Evolutionary conservation across 2,113 vertebrate genomes (phyloP).

Genomic region (Halichoeres trimaculatus): DNA sequence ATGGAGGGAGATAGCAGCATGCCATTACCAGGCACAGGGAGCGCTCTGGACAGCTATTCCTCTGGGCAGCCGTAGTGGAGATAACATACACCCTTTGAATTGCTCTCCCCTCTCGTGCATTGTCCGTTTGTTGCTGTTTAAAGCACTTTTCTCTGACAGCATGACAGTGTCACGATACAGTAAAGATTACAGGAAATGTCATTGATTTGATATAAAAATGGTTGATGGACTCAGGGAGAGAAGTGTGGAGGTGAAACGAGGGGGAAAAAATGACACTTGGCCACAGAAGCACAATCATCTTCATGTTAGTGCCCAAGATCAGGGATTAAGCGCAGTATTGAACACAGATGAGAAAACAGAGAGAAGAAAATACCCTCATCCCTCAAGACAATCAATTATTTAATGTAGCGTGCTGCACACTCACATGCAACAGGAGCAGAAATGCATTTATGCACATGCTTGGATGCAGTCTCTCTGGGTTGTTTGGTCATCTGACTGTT

Average conservation of each 20-base stretch:
- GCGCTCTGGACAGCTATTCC: slow-evolving; percentile 61
- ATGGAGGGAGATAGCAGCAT: slow-evolving; percentile 71
- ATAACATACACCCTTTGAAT: slow-evolving; percentile 16
- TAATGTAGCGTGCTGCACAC: slow-evolving; percentile 43
- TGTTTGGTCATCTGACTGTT: not conserved
- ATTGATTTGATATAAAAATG: slow-evolving; percentile 13
- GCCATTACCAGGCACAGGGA: slow-evolving; percentile 70
- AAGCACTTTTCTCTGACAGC: slow-evolving; percentile 37
- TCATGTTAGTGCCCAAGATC: slow-evolving; percentile 2
- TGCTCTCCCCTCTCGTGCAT: not conserved
- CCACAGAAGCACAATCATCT: not conserved
- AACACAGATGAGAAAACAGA: slow-evolving; percentile 20
- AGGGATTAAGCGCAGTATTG: slow-evolving; percentile 35
- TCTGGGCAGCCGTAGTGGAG: slow-evolving; percentile 46
- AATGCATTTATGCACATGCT: slow-evolving; percentile 8
- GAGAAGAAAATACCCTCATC: slow-evolving; percentile 24
- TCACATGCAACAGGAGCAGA: slow-evolving; percentile 7
- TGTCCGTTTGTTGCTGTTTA: slow-evolving; percentile 33
- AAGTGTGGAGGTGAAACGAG: not conserved
- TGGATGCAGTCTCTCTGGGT: not conserved
- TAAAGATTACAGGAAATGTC: slow-evolving; percentile 23
- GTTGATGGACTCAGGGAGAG: not conserved
- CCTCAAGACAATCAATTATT: slow-evolving; percentile 53
- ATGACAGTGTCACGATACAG: slow-evolving; percentile 32
- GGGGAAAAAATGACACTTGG: not conserved